Conservation (phyloP, 2,113 vertebrate genomes). For the Eupsittula cactorum region DNA sequence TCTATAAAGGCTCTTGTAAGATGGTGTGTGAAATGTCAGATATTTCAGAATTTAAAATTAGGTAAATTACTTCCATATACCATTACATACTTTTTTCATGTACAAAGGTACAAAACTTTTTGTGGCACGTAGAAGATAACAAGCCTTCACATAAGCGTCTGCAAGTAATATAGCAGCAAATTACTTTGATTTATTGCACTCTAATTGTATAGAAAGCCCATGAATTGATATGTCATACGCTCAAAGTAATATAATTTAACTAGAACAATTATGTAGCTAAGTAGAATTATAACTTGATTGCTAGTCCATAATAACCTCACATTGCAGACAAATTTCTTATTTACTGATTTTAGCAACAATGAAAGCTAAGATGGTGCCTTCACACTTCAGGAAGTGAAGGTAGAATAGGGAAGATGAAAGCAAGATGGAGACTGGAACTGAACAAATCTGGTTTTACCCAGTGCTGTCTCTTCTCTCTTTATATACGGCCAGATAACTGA, state of each 20-base stretch:
- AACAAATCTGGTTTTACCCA: background rate
- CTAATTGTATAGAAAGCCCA: constrained; percentile 20
- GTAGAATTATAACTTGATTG: constrained; percentile 7
- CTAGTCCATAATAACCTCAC: background rate
- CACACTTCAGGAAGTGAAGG: background rate
- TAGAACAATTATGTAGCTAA: constrained; percentile 19
- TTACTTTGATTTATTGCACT: constrained; percentile 48
- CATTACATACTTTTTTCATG: background rate
- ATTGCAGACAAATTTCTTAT: background rate
- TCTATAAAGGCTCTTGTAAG: background rate
- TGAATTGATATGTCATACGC: background rate
- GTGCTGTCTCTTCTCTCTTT: background rate
- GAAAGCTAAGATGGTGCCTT: background rate
- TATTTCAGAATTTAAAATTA: background rate
- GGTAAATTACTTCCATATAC: background rate
- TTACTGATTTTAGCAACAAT: constrained; percentile 2
- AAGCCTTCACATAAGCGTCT: background rate
- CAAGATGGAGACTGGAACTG: background rate
- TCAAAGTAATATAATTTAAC: constrained; percentile 32
- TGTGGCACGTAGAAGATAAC: background rate
- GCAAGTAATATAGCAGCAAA: constrained; percentile 12
- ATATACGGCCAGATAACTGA: background rate
- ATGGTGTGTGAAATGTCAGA: background rate
- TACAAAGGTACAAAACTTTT: background rate
- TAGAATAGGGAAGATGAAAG: background rate